Conservation (phyloP, 2,113 vertebrate genomes). For the Macroglossus sobrinus region DNA sequence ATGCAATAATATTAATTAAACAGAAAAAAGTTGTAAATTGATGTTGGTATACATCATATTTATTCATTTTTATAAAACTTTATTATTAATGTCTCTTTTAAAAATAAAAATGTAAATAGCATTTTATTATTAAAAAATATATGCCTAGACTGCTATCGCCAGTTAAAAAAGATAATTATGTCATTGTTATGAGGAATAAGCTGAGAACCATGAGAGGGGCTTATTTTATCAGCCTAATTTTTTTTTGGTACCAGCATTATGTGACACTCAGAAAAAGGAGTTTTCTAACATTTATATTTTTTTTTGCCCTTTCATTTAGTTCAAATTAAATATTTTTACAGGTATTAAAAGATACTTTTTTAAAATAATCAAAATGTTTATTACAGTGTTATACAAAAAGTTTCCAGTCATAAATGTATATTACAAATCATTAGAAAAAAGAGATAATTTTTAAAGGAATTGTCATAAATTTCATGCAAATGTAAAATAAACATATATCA, state of each 20-base stretch:
- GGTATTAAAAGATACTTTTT: background rate
- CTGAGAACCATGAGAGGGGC: conserved; percentile 14
- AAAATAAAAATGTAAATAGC: conserved; percentile 66
- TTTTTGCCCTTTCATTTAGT: background rate
- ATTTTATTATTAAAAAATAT: conserved; percentile 50
- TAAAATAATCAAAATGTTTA: background rate
- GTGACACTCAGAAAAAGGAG: background rate
- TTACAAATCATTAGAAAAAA: background rate
- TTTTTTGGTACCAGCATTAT: background rate
- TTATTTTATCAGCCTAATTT: background rate
- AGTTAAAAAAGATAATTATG: conserved; percentile 34
- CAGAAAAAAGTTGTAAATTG: conserved; percentile 74
- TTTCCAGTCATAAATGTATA: background rate
- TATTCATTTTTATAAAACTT: conserved; percentile 68
- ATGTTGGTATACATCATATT: conserved; percentile 73
- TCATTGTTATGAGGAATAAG: conserved; percentile 49
- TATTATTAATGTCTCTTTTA: conserved; percentile 68
- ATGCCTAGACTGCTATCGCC: conserved; percentile 35
- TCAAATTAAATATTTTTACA: background rate
- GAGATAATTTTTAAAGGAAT: background rate
- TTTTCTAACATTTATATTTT: background rate
- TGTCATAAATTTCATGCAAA: background rate
- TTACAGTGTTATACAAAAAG: background rate
- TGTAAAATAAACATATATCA: background rate
- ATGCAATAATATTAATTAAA: conserved; percentile 80